phyloP scores from a whole-genome alignment of 2,797 vertebrate genomes.

The Phylloscopus collybita region DNA sequence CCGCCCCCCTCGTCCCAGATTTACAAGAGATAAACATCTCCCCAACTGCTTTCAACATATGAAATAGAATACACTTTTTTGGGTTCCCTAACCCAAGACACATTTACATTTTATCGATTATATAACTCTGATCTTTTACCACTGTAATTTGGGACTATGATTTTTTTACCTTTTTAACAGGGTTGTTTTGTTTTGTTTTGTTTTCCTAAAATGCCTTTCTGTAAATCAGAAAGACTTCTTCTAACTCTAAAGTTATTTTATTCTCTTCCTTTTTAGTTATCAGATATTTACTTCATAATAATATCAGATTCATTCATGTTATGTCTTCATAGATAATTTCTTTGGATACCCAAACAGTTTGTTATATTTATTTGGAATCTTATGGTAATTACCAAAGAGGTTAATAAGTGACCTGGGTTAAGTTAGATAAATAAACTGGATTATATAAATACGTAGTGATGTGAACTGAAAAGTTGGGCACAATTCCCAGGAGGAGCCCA shows the following conservation, averaged over 20 bases:
- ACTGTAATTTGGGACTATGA: neutral
- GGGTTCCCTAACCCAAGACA: too few species aligned
- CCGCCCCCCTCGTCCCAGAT: too few species aligned
- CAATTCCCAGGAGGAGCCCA: neutral
- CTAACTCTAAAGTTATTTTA: neutral
- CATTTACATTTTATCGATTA: neutral
- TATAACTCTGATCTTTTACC: neutral
- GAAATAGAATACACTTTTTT: too few species aligned
- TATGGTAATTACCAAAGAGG: neutral
- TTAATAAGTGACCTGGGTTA: neutral
- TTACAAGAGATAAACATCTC: too few species aligned
- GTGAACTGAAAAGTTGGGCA: neutral
- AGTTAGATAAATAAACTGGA: neutral
- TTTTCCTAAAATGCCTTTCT: neutral
- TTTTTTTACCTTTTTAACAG: neutral
- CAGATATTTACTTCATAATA: neutral
- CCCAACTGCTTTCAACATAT: too few species aligned
- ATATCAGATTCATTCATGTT: neutral
- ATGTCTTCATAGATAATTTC: neutral
- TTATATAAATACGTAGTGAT: neutral
- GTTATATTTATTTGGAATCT: neutral
- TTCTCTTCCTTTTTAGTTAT: neutral
- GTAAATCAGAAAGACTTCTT: neutral
- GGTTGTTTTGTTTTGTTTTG: neutral
- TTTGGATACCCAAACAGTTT: neutral